phyloP scores from a whole-genome alignment of 1,140 invertebrate genomes.

The Ptiloglossa arizonensis region DNA sequence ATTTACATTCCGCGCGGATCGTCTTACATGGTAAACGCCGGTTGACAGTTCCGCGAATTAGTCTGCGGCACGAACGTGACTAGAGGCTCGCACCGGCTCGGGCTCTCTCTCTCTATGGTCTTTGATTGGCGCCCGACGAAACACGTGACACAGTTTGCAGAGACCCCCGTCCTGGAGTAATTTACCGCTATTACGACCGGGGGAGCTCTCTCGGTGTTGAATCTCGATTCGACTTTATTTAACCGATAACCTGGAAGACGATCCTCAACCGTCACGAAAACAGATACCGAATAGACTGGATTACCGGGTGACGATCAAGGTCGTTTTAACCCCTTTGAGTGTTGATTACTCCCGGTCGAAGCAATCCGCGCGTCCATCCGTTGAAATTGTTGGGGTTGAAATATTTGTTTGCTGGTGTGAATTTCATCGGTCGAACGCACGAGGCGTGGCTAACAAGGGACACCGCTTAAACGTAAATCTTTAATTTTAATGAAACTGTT shows the following conservation, averaged over 20 bases:
- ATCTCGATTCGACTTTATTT: neutral
- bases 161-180: neutral
- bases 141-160: slow-evolving; percentile 28
- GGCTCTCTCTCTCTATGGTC: slow-evolving; percentile 25
- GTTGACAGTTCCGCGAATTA: slow-evolving; percentile 46
- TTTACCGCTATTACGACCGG: slow-evolving; percentile 7
- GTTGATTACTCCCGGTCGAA: too few species aligned
- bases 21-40: slow-evolving; percentile 45
- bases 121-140: slow-evolving; percentile 38
- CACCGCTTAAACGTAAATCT: too few species aligned
- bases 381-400: too few species aligned
- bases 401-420: too few species aligned
- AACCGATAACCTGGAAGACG: neutral
- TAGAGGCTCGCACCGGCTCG: neutral
- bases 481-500: too few species aligned
- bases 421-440: too few species aligned
- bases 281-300: too few species aligned
- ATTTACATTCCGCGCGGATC: slow-evolving; percentile 40
- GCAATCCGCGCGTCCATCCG: too few species aligned
- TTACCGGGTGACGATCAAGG: too few species aligned
- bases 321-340: too few species aligned
- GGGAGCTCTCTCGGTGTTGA: too few species aligned
- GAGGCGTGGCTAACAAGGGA: too few species aligned
- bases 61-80: slow-evolving; percentile 34
- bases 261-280: neutral